Evolutionary conservation across 2,797 vertebrate species (phyloP), one percentile per base, ranked within the genome.

Genomic region (Nothura maculosa): DNA sequence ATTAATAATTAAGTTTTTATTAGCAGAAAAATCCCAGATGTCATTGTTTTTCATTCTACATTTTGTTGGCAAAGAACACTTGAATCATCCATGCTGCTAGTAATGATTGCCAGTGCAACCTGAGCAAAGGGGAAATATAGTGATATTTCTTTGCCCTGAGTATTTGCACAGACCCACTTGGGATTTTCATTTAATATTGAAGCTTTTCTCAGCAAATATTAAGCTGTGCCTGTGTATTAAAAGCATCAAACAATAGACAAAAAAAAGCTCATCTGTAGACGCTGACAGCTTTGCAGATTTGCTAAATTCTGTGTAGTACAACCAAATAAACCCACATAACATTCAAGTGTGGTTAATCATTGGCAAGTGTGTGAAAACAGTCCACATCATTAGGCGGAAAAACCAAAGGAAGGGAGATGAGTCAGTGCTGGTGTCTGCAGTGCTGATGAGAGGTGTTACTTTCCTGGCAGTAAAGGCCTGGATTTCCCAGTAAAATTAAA

Each of bases 1-100:
- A 94, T 96, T 95, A 96, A 90, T 92, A 93, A 95, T 83, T 91
- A 93, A 88, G 92, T 89, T 88, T 87, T 50, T 83, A 70, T 70
- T 93, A 88, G 77, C 82, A 94, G 83, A 73, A 91, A 89, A 94
- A 84, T 70, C 83, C 58, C 92, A 91, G 87, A 75, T 90, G 85
- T 74, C 70, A 78, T 50, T 89, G 93, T 80, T 95, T 92, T 94
- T 95, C 78, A 36, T 90, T 87, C 47, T 68, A 27, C 21, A 2
- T 79, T 88, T 92, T 81, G 81, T 91, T 87, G 89, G 67, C 81
- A 73, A 13, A 58, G 76, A 73, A 72, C 36, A 36, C 55, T 91
- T 62, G 76, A 85, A 87, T 91, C 76, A 94, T 16, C 66, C 25
- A 10, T 52, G 61, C 45, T 77, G 81, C 63, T 90, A 1, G 6